Conservation (phyloP, 2,888 invertebrate species). For the Antheraea assamensis region DNA sequence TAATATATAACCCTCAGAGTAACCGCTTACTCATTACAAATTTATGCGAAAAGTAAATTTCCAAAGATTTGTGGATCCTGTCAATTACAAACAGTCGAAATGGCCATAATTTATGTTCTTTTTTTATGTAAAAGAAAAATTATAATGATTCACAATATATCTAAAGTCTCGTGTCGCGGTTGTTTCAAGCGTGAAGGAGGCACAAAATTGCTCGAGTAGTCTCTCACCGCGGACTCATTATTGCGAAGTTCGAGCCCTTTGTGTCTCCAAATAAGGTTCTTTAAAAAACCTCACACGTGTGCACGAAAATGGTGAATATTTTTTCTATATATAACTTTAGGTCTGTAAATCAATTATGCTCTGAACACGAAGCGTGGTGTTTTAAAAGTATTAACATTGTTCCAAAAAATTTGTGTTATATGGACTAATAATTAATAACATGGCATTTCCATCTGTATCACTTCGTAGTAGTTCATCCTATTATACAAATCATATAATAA, state of each 20-base stretch:
- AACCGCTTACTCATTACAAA: not conserved
- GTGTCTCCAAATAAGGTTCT: constrained; percentile 78
- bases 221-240: constrained; percentile 74
- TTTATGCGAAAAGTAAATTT: not conserved
- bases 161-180: constrained; percentile 39
- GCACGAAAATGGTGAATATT: constrained; percentile 39
- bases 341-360: not conserved
- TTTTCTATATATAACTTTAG: constrained; percentile 28
- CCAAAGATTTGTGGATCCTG: not conserved
- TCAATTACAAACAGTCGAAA: not conserved
- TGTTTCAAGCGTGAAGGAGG: constrained; percentile 71
- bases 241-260: constrained; percentile 77
- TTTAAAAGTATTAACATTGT: not conserved
- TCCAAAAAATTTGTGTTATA: not conserved
- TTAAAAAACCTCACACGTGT: constrained; percentile 75
- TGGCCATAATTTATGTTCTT: not conserved
- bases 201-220: constrained; percentile 60
- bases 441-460: no score
- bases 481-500: no score
- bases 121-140: not conserved
- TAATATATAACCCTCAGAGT: no score
- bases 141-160: constrained; percentile 22
- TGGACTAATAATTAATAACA: not conserved
- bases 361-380: not conserved
- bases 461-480: no score